phyloP scores from a whole-genome alignment of 2,113 vertebrate genomes.

The Guaruba guarouba region DNA sequence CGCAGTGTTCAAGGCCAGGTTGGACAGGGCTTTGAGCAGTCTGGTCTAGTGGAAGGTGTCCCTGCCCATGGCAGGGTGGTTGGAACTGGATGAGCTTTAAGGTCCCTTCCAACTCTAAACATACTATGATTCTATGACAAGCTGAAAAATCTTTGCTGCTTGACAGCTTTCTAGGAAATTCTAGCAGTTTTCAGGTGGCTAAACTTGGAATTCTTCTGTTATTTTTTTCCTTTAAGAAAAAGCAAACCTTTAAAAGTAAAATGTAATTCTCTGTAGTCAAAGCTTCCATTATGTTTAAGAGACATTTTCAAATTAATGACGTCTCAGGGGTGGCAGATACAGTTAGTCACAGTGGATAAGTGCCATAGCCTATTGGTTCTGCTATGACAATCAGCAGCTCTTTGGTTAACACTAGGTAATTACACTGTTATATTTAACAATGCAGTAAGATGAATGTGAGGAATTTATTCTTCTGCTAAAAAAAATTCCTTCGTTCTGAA shows the following conservation, averaged over 20 bases:
- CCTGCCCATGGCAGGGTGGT: background rate
- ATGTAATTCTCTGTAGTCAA: background rate
- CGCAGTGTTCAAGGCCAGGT: background rate
- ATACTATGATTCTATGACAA: background rate
- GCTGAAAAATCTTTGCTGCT: background rate
- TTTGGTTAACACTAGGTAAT: background rate
- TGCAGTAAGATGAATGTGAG: background rate
- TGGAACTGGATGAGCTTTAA: background rate
- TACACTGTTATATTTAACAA: background rate
- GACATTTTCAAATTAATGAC: background rate
- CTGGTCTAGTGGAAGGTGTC: background rate
- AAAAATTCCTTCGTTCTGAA: background rate
- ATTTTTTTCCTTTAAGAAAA: background rate
- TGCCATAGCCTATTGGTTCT: slow-evolving; percentile 26
- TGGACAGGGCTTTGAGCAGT: background rate
- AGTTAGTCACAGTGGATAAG: slow-evolving; percentile 46
- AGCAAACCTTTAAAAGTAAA: background rate
- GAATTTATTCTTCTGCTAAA: background rate
- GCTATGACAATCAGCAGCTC: background rate
- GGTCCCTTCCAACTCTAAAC: background rate
- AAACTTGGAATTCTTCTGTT: background rate
- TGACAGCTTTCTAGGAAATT: background rate
- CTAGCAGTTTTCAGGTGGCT: background rate
- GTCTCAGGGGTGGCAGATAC: background rate
- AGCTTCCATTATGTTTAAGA: background rate